Evolutionary conservation across 2,113 vertebrate species (phyloP).

Genomic region (Apaloderma vittatum): DNA sequence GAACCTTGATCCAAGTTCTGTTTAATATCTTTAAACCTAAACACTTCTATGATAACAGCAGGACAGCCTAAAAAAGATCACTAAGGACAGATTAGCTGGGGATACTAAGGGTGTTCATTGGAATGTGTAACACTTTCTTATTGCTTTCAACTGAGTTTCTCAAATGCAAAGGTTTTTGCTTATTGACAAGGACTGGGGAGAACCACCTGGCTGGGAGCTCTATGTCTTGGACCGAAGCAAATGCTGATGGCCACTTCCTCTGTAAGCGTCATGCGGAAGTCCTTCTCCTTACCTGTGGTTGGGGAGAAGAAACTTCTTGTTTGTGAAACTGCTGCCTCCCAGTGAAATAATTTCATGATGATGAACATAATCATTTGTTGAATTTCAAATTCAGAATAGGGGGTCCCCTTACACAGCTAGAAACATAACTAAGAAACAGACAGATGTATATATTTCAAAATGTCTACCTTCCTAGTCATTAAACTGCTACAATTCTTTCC

Average conservation of each 20-base stretch:
- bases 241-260: accelerated
- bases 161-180: background rate
- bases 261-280: background rate
- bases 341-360: background rate
- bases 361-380: background rate
- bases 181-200: background rate
- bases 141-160: background rate
- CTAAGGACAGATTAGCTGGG: background rate
- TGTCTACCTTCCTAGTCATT: background rate
- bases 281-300: background rate
- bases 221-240: background rate
- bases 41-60: background rate
- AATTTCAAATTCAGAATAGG: background rate
- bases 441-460: background rate
- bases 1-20: background rate
- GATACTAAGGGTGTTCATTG: background rate
- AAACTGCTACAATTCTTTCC: background rate
- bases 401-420: too few species aligned
- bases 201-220: background rate
- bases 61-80: background rate
- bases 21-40: too few species aligned
- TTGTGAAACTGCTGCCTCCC: background rate
- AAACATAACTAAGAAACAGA: background rate
- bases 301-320: background rate
- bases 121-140: background rate